These are phyloP conservation scores for Cydia splendana DNA, from an alignment of 1,140 invertebrate species.

Conservation along the genomic window DNA sequence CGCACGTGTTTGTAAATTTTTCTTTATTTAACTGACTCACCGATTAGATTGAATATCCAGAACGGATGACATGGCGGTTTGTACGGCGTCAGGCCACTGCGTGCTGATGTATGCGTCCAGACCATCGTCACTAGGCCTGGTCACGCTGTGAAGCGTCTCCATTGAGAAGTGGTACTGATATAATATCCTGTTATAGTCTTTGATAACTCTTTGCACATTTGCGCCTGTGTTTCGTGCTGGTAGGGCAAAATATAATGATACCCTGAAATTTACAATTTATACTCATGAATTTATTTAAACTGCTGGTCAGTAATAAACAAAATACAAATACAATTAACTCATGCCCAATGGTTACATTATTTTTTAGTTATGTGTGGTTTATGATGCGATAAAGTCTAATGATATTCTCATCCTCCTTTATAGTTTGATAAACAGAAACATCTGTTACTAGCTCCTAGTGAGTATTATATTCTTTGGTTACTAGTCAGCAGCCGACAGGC, in stretches of 20 bases:
- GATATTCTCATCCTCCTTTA: no score
- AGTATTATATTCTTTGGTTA: no score
- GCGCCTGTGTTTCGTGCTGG: slow-evolving; percentile 54
- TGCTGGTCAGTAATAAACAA: neutral
- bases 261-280: slow-evolving; percentile 25
- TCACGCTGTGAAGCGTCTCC: slow-evolving; percentile 83
- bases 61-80: slow-evolving; percentile 80
- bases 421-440: no score
- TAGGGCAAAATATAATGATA: slow-evolving; percentile 40
- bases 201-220: slow-evolving; percentile 73
- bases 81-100: slow-evolving; percentile 84
- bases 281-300: neutral
- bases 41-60: slow-evolving; percentile 72
- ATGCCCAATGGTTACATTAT: no score
- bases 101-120: slow-evolving; percentile 79
- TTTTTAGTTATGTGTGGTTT: no score
- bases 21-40: slow-evolving; percentile 36
- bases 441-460: no score
- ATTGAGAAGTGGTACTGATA: slow-evolving; percentile 83
- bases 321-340: no score
- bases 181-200: slow-evolving; percentile 66
- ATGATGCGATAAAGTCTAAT: no score
- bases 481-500: no score
- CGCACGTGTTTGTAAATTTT: no score
- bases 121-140: slow-evolving; percentile 83